These are phyloP conservation scores for Gyrodactylus bullatarudis DNA, from an alignment of 1,140 invertebrate species.

Conservation along the genomic window DNA sequence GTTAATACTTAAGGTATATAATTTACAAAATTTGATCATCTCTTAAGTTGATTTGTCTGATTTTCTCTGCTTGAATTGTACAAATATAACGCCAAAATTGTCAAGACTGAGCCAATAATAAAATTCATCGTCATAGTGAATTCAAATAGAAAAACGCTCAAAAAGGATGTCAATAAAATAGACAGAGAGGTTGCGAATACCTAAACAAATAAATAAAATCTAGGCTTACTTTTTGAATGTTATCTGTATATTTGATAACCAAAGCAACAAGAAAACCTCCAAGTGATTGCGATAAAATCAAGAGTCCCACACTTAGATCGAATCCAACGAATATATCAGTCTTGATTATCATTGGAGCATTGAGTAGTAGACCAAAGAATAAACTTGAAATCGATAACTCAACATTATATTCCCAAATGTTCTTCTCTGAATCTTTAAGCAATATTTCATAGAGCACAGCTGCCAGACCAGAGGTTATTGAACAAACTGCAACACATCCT, in stretches of 20 bases:
- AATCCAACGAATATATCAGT: slow-evolving; percentile 30
- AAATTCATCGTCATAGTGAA: too few species aligned
- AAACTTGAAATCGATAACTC: background rate
- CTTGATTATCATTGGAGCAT: too few species aligned
- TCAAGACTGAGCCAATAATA: too few species aligned
- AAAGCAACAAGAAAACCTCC: slow-evolving; percentile 23
- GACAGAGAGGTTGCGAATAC: too few species aligned
- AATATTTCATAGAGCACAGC: background rate
- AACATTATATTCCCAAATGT: background rate
- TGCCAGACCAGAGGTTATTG: background rate
- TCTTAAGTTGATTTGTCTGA: too few species aligned
- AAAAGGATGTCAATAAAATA: too few species aligned
- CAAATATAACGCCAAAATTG: too few species aligned
- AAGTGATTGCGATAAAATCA: slow-evolving; percentile 31
- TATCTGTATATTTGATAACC: slow-evolving; percentile 26
- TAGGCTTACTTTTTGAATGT: slow-evolving; percentile 27
- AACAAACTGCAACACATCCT: background rate
- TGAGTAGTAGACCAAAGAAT: background rate
- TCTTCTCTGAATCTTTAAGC: background rate
- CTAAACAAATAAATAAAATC: too few species aligned
- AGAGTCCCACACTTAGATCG: slow-evolving; percentile 44
- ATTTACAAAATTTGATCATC: too few species aligned
- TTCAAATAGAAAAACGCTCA: too few species aligned
- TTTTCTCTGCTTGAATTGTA: too few species aligned
- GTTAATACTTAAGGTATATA: too few species aligned